Percentiles rank a stretch among this genome's conserved stretches.
Conservation (phyloP, 1,140 invertebrate species). For the Delia radicum region DNA sequence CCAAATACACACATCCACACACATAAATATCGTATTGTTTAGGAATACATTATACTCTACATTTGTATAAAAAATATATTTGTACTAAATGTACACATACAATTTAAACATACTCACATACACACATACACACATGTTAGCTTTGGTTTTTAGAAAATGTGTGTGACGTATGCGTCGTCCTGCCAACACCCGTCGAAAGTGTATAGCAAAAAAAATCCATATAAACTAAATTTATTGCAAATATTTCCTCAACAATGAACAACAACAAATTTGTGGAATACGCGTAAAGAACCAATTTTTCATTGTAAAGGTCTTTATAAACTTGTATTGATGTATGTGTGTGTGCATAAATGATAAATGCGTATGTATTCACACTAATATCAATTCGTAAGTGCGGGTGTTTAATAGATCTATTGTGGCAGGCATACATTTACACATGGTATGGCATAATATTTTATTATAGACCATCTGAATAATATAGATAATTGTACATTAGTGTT, state of each 20-base stretch:
- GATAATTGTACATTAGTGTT: no score
- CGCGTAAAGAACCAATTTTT: slow-evolving; percentile 32
- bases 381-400: neutral
- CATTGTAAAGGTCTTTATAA: slow-evolving; percentile 20
- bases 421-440: no score
- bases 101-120: neutral
- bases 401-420: neutral
- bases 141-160: neutral
- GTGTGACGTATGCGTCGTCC: neutral
- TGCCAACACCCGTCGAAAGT: slow-evolving; percentile 3
- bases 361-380: neutral
- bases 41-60: neutral
- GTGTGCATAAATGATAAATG: neutral
- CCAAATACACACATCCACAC: slow-evolving; percentile 5
- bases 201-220: slow-evolving; percentile 34
- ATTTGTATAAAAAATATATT: no score
- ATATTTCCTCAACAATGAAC: slow-evolving; percentile 54
- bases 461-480: no score
- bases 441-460: no score
- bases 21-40: neutral
- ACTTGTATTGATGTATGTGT: neutral
- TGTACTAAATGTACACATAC: neutral
- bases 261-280: slow-evolving; percentile 38
- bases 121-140: neutral
- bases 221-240: slow-evolving; percentile 55